Evolutionary conservation across 2,797 vertebrate species (phyloP), one percentile per base, ranked within the genome.

Genomic region (Mallotus villosus): DNA sequence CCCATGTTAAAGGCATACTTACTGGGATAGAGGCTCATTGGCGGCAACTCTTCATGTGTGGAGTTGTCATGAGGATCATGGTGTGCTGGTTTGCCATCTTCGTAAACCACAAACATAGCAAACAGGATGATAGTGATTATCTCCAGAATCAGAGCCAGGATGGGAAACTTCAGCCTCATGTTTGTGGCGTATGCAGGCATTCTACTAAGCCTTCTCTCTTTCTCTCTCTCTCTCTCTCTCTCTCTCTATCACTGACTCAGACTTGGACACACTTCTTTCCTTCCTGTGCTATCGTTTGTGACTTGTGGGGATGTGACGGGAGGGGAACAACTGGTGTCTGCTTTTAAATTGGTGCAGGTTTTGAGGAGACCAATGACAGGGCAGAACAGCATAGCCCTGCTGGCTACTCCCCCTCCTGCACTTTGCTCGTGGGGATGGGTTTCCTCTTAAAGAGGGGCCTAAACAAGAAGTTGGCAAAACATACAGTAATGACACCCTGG

Each of bases 81-180:
- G 1, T 29, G 82, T 1, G 88, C 75, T 74, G 14, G 4, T 73
- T 82, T 70, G 65, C 86, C 86, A 8, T 80, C 89, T 25, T 92
- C 86, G 51, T 98, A 98, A 21, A 78, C 80, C 73, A 93, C 94
- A 90, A 95, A 97, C 65, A 96, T 32, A 0, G 80, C 94, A 70
- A 94, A 98, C 83, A 97, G 88, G 88, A 93, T 46, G 78, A 98
- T 98, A 83, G 95, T 93, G 76, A 88, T 57, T 73, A 91, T 79
- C 86, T 99, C 92, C 85, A 99, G 89, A 77, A 67, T 2, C 85
- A 98, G 82, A 9, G 95, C 96, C 82, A 95, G 0, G 25, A 95
- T 74, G 4, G 97, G 93, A 76, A 99, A 96, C 89, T 92, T 95
- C 74, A 94, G 57, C 92, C 92, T 95, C 96, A 99, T 98, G 92